Evolutionary conservation across 2,888 invertebrate species (phyloP).

Genomic region (Phalera bucephala): DNA sequence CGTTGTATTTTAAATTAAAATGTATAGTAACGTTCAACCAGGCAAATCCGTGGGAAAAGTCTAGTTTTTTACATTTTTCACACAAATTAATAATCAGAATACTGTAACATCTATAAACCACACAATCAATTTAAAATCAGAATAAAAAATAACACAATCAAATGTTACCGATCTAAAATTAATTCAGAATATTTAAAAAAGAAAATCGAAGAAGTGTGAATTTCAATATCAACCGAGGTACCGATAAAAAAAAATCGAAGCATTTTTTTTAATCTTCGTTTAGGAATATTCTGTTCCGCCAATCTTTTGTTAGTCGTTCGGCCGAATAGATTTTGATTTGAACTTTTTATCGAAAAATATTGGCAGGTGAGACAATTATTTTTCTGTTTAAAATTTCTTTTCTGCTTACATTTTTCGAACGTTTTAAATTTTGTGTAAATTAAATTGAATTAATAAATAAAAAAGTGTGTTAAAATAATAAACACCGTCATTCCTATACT

Average conservation of each 20-base stretch:
- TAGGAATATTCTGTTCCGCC: neutral
- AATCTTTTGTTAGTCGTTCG: neutral
- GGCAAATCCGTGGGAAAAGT: no score
- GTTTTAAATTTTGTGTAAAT: no score
- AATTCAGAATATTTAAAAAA: neutral
- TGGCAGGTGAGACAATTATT: neutral
- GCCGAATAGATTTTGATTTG: neutral
- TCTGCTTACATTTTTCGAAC: no score
- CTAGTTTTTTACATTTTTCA: no score
- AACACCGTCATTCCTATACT: no score
- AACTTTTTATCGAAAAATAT: neutral
- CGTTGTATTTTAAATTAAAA: no score
- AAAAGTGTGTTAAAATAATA: no score
- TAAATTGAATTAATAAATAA: no score
- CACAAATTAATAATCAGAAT: no score
- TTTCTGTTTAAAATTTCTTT: no score
- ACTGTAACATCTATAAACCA: neutral
- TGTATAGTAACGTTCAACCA: no score
- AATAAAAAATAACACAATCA: no score
- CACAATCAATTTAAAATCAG: neutral
- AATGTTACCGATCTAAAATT: neutral
- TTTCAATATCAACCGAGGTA: neutral
- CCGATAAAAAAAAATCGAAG: neutral
- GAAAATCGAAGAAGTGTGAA: neutral
- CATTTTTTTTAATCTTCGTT: neutral